Evolutionary conservation across 2,113 vertebrate species (phyloP), one percentile per base, ranked within the genome.

Genomic region (Erythrocebus patas): DNA sequence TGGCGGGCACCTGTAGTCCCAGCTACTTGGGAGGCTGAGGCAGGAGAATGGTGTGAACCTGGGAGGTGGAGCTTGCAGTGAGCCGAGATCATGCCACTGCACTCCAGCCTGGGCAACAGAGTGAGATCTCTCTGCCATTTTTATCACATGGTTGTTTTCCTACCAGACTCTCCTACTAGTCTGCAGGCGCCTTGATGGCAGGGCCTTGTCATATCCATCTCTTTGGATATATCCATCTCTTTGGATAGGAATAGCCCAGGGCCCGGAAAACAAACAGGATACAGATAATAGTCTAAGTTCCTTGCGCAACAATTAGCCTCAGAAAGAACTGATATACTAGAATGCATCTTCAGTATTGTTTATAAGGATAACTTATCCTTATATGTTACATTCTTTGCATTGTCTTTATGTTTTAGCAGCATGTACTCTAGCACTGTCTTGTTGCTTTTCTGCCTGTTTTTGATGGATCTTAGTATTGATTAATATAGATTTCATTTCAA

Each of bases 401-500:
- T 76, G 38, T 59, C 12, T 97, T 83, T 95, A 17, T 61, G 55
- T 73, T 66, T 84, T 93, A 83, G 66, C 14, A 81, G 48, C 18
- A 61, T 79, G 88, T 92, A 81, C 48, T 45, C 13, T 40, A 57
- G 22, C 80, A 13, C 57, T 86, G 25, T 82, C 48, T 86, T 79
- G 48, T 52, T 72, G 32, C 55, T 75, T 50, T 91, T 85, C 22
- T 96, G 38, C 57, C 64, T 52, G 0, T 93, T 89, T 96, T n/a
- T 61, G 48, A 64, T 38, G 52, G n/a, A 72, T 97, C 50, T 85
- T 85, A 73, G 52, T 80, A 16, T 81, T 66, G 38, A 73, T 73
- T 73, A 94, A 70, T 76, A 35, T 25, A 40, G 68, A 82, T 97
- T 57, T 91, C 22, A 84, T 89, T 80, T 52, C 27, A 50, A 59